phyloP scores from a whole-genome alignment of 2,888 invertebrate genomes.

The Oxycera nigricornis region DNA sequence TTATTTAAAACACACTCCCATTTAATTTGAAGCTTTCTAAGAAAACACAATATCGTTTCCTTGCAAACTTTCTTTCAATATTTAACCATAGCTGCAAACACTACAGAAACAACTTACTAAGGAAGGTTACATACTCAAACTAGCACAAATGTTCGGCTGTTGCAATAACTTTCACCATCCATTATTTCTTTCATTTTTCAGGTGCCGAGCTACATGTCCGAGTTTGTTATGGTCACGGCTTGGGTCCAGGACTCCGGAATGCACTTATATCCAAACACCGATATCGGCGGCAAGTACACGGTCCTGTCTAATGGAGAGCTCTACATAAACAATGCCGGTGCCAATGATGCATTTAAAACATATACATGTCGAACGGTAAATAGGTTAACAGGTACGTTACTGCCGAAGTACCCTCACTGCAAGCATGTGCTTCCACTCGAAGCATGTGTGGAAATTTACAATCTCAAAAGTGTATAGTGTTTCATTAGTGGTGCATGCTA shows the following conservation, averaged over 20 bases:
- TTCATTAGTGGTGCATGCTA: neutral
- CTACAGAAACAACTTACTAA: too few relatives aligned
- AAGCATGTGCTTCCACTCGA: neutral
- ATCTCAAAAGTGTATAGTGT: neutral
- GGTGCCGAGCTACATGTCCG: conserved; percentile 86
- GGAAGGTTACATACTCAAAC: too few relatives aligned
- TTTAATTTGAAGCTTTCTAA: too few relatives aligned
- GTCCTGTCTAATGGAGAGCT: conserved; percentile 82
- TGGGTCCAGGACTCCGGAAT: conserved; percentile 87
- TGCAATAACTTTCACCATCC: neutral
- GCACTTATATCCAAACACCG: conserved; percentile 79
- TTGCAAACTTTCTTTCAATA: too few relatives aligned
- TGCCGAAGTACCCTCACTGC: neutral
- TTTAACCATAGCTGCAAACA: too few relatives aligned
- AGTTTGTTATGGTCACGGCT: conserved; percentile 85
- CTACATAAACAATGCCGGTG: conserved; percentile 80
- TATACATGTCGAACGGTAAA: conserved; percentile 85
- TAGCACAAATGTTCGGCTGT: too few relatives aligned
- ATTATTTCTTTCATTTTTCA: conserved; percentile 46
- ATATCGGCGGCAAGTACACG: conserved; percentile 78
- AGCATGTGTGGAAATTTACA: neutral
- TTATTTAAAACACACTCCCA: too few relatives aligned
- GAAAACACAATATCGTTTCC: too few relatives aligned
- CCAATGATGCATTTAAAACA: conserved; percentile 78
- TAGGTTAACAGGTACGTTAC: conserved; percentile 70